Evolutionary conservation across 2,113 vertebrate genomes (phyloP).

Genomic region (Cettia cetti): DNA sequence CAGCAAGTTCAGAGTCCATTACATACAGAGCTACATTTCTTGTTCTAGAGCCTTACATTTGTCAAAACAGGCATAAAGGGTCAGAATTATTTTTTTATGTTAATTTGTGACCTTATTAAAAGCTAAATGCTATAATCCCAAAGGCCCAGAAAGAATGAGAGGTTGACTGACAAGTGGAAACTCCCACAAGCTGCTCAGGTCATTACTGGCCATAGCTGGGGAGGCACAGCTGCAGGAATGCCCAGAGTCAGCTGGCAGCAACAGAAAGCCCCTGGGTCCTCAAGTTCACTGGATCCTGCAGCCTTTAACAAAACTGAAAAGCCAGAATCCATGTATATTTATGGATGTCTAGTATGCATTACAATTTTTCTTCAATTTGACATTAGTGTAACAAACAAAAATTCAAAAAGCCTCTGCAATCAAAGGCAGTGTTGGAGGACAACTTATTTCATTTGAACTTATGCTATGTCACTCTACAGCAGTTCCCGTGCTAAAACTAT

Average conservation of each 20-base stretch:
- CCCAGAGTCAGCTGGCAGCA: accelerated
- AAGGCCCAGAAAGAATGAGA: not conserved
- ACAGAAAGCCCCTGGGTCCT: not conserved
- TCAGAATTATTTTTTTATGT: not conserved
- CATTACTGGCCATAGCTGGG: not conserved
- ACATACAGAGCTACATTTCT: accelerated
- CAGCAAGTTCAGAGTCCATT: not conserved
- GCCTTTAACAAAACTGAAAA: not conserved
- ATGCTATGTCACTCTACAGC: not conserved
- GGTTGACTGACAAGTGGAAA: not conserved
- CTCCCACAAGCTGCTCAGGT: not conserved
- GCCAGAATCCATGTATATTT: not conserved
- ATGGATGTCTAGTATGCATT: not conserved
- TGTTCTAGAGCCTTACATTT: not conserved
- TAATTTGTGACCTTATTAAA: not conserved
- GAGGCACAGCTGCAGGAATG: not conserved
- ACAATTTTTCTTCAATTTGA: not conserved
- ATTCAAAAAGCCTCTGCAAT: not conserved
- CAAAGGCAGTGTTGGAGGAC: not conserved
- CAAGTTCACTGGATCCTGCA: not conserved
- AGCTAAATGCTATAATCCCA: not conserved
- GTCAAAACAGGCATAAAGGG: not conserved
- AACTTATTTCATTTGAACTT: not conserved
- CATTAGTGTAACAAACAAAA: not conserved
- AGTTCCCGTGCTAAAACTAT: not conserved